Base-by-base conservation (phyloP, 2,888 invertebrate species). In the Argyresthia albistria region DNA sequence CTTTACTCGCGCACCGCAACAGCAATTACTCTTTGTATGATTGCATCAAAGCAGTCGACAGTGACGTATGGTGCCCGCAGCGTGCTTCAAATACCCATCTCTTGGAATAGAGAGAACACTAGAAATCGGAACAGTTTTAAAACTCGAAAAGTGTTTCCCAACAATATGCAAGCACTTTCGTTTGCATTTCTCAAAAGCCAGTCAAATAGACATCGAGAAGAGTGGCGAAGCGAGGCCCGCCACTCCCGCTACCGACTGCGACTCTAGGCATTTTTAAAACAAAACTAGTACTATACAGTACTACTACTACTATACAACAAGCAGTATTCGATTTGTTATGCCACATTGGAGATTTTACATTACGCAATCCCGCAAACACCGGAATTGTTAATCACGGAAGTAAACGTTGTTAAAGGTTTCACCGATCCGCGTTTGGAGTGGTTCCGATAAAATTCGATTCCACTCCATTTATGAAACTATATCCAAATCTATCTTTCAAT, bases 371-470 rank as follows among this genome's bases (percentile, higher is more conserved):
- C 54, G 56, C 59, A 64, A 66, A 64, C 65, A 67, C 62, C 64
- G 64, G 63, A 67, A 63, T 68, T 64, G 67, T 71, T 73, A 73
- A 75, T 75, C 73, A 72, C 71, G 71, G 64, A 66, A 68, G 67
- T 64, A 68, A 69, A 69, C 59, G 60, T 58, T 60, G 65, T 72
- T 72, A 70, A 75, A 70, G 72, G 71, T 68, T 68, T 66, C 67
- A 65, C 63, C 68, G 66, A 71, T 73, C 72, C 71, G 67, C 63
- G 65, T 66, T 69, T 64, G 61, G 66, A 67, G 57, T 59, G 58
- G 53, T 59, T 57, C 59, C 62, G 63, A 62, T 61, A 64, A 60
- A 65, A 64, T 65, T 64, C 58, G 55, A n/a, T 14, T n/a, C 45
- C 45, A 14, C 45, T 12, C 15, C 15, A 15, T 45, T 45, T 45